Conservation (phyloP, 2,797 vertebrate species). For the Dendrocincla tyrannina region DNA sequence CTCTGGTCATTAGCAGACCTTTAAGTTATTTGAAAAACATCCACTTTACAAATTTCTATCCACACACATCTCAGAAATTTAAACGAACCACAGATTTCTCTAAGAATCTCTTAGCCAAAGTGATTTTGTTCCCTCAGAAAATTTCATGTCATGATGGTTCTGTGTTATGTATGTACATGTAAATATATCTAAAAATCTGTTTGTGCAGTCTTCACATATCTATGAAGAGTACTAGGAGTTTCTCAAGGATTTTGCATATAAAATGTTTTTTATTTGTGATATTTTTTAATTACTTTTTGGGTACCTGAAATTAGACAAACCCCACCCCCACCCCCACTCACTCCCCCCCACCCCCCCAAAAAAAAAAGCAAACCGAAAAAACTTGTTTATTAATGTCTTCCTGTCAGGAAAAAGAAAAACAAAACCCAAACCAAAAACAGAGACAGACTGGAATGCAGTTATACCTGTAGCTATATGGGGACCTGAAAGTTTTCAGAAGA, state of each 20-base stretch:
- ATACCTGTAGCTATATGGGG: background rate
- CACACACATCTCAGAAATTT: background rate
- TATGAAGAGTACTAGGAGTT: background rate
- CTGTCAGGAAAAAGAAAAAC: background rate
- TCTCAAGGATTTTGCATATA: background rate
- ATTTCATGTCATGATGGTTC: background rate
- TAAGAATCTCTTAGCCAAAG: background rate
- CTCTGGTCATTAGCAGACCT: background rate
- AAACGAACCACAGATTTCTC: background rate
- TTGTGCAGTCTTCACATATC: background rate
- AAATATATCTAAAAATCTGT: background rate
- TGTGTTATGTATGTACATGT: background rate
- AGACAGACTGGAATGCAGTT: background rate
- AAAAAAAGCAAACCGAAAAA: background rate
- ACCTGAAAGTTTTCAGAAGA: background rate
- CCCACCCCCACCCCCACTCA: too few relatives aligned
- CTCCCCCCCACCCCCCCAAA: background rate
- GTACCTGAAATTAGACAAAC: background rate
- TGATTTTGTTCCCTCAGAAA: background rate
- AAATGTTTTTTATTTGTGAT: background rate
- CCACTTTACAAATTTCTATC: background rate
- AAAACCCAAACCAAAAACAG: background rate
- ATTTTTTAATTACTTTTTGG: background rate
- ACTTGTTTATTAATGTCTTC: background rate
- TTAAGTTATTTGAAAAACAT: background rate